A percentile compares a stretch with the other conserved stretches of the same genome.
Conservation (phyloP, 2,888 invertebrate species). For the Caenorhabditis sp. region DNA sequence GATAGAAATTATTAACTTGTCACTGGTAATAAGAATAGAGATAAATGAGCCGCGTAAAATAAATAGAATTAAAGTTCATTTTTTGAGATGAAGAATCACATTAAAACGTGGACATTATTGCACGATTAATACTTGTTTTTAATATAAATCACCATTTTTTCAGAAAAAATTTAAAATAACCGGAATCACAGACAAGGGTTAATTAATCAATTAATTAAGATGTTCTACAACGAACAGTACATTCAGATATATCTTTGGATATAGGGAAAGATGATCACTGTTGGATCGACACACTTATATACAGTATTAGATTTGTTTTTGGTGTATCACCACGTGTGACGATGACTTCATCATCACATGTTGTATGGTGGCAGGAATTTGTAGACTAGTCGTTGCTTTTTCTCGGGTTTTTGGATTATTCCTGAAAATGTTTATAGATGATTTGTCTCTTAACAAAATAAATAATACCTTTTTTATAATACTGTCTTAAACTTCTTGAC, state of each 20-base stretch:
- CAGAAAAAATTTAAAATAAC: not conserved
- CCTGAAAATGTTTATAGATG: constrained; percentile 25
- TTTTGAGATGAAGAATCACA: not conserved
- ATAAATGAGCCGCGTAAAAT: not conserved
- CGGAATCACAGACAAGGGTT: not conserved
- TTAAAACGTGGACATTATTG: not conserved
- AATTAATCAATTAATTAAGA: not conserved
- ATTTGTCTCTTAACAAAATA: constrained; percentile 78
- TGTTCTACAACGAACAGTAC: constrained; percentile 66
- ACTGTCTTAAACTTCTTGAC: constrained; percentile 94
- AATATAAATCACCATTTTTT: not conserved
- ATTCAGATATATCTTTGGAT: constrained; percentile 55
- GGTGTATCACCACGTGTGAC: constrained; percentile 16
- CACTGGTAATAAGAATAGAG: not conserved
- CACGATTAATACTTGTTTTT: not conserved
- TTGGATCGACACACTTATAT: constrained; percentile 20
- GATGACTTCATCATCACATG: constrained; percentile 38
- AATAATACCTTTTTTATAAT: constrained; percentile 93
- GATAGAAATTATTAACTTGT: not conserved
- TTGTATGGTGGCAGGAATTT: constrained; percentile 79
- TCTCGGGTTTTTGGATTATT: constrained; percentile 91
- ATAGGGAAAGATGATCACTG: constrained; percentile 48
- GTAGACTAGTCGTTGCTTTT: constrained; percentile 96
- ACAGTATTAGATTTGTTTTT: constrained; percentile 14
- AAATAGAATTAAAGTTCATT: not conserved